These are phyloP conservation scores for Progne subis DNA, from an alignment of 2,113 vertebrate genomes.

Conservation along the genomic window DNA sequence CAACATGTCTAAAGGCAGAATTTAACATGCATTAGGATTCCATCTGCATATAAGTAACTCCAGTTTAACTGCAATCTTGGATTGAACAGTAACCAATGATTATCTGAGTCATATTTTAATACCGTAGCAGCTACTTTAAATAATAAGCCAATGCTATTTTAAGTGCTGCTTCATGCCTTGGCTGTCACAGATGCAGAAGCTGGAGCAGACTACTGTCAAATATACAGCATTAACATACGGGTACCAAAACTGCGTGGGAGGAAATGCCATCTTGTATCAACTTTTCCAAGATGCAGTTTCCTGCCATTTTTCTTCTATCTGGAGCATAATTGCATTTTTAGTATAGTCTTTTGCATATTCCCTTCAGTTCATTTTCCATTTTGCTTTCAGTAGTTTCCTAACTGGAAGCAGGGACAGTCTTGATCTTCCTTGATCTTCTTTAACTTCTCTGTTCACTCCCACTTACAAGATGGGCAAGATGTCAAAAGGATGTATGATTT, in stretches of 20 bases:
- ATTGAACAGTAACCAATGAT: background rate
- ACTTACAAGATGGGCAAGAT: background rate
- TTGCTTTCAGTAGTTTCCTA: background rate
- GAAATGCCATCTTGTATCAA: background rate
- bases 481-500: background rate
- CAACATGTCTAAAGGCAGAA: background rate
- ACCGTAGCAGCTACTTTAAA: background rate
- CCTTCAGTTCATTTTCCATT: background rate
- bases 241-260: background rate
- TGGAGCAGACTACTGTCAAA: background rate
- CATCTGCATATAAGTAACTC: background rate
- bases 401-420: background rate
- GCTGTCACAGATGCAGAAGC: background rate
- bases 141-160: background rate
- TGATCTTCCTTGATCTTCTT: background rate
- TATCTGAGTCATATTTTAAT: background rate
- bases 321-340: background rate
- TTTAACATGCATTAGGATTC: background rate
- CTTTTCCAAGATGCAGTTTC: background rate
- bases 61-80: background rate
- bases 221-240: background rate
- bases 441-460: background rate
- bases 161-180: background rate
- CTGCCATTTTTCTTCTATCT: background rate
- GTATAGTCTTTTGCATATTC: background rate